Evolutionary conservation across 2,113 vertebrate genomes (phyloP).

Genomic region (Ctenodactylus gundi): DNA sequence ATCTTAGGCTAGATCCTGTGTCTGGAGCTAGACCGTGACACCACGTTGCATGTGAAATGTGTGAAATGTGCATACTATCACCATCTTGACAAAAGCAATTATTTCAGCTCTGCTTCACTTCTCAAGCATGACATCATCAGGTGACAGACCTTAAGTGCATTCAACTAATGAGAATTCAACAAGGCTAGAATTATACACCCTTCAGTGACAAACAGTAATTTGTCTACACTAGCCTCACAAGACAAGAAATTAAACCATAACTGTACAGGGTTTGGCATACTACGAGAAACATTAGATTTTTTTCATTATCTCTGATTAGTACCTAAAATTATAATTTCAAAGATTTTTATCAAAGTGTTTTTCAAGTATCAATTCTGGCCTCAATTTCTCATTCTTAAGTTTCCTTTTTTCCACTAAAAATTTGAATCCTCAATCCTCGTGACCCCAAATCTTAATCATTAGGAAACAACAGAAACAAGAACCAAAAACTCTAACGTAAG

Average conservation of each 20-base stretch:
- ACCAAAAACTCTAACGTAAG: background rate
- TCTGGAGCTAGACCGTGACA: background rate
- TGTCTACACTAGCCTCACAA: background rate
- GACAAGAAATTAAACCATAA: background rate
- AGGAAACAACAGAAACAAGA: background rate
- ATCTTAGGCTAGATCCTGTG: background rate
- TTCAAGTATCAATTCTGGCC: background rate
- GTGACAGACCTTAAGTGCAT: background rate
- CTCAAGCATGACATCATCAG: background rate
- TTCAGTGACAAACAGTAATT: background rate
- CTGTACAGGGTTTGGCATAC: background rate
- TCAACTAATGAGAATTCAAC: background rate
- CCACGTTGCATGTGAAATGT: rapidly evolving
- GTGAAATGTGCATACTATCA: background rate
- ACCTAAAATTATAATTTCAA: background rate
- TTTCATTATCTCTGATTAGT: background rate
- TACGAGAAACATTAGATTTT: background rate
- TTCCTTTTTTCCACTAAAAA: background rate
- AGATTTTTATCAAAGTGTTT: background rate
- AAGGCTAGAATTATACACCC: background rate
- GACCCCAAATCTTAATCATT: background rate
- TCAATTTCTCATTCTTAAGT: background rate
- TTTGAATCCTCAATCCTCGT: background rate
- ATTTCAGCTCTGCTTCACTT: background rate
- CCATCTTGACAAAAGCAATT: background rate